Evolutionary conservation across 2,797 vertebrate genomes (phyloP), one percentile per base, ranked within the genome.

Genomic region (Podargus strigoides): DNA sequence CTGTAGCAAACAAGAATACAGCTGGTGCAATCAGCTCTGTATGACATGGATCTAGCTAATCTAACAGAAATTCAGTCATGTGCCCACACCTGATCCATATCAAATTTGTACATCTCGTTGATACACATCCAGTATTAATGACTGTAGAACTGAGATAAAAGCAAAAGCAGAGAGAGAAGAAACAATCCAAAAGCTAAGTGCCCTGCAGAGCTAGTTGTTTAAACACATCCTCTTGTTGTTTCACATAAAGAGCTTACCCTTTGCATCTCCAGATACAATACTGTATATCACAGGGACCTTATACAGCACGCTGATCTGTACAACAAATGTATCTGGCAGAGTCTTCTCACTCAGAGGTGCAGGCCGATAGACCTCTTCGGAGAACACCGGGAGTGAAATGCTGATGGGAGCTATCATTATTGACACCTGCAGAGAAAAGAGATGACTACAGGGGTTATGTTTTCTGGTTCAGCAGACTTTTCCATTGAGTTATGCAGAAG

Each of bases 361-460:
- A 28, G 96, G 96, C 6, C 52, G 63, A 53, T 97, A 97, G 39
- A 6, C 24, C 23, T 37, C 75, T 32, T 94, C 90, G 21, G 90
- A 79, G 94, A 97, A 97, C 56, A 96, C 75, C 0, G 96, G 97
- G 16, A 81, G 26, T 5, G 80, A 68, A 46, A 39, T 7, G 16
- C 52, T 73, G 64, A 7, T 6, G 34, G 97, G 90, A 58, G 62
- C 87, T 36, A 96, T 16, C 2, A 27, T 8, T 27, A 97, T 15
- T 21, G 89, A 93, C 72, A 97, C 97, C 97, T 97, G 82, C 78
- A 18, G 77, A 24, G 63, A 34, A 47, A 80, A 52, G 56, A 60
- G 9, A 4, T 0, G 30, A 64, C n/a, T 41, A 53, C 12, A 6
- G 10, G 39, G 12, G 24, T 42, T 52, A 32, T 5, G 20, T 20